These are phyloP conservation scores for Campoletis sonorensis DNA, from an alignment of 1,140 invertebrate species.

Conservation along the genomic window DNA sequence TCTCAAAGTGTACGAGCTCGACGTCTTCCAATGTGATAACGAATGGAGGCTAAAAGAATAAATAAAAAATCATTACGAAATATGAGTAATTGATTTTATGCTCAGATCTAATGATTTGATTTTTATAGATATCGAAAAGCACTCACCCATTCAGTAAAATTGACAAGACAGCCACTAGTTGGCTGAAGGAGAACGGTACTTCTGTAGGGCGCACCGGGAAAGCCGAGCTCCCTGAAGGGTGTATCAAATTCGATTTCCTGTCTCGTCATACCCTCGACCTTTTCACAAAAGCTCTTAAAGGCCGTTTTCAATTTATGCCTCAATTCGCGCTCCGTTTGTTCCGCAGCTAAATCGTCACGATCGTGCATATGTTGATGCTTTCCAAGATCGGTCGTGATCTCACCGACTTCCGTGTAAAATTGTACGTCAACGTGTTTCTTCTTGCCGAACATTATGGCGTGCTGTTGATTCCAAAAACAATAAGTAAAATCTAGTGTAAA, in stretches of 20 bases:
- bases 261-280: constrained; percentile 91
- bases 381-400: constrained; percentile 99
- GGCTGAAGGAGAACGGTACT: constrained; percentile 98
- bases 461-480: constrained; percentile 70
- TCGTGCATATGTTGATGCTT: constrained; percentile 99
- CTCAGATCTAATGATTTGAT: not conserved
- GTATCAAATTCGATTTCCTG: constrained; percentile 99
- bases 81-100: constrained; percentile 35
- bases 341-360: constrained; percentile 97
- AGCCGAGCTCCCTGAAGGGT: constrained; percentile 98
- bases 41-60: constrained; percentile 90
- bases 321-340: constrained; percentile 98
- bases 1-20: constrained; percentile 98
- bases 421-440: constrained; percentile 99
- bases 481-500: too few species aligned
- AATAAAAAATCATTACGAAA: constrained; percentile 25
- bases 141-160: constrained; percentile 96
- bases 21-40: constrained; percentile 98
- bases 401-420: constrained; percentile 99
- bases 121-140: not conserved
- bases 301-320: constrained; percentile 97
- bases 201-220: constrained; percentile 97
- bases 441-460: constrained; percentile 99
- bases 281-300: constrained; percentile 99
- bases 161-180: constrained; percentile 97